Base-by-base conservation (phyloP, 2,113 vertebrate species). In the Monopterus albus region DNA sequence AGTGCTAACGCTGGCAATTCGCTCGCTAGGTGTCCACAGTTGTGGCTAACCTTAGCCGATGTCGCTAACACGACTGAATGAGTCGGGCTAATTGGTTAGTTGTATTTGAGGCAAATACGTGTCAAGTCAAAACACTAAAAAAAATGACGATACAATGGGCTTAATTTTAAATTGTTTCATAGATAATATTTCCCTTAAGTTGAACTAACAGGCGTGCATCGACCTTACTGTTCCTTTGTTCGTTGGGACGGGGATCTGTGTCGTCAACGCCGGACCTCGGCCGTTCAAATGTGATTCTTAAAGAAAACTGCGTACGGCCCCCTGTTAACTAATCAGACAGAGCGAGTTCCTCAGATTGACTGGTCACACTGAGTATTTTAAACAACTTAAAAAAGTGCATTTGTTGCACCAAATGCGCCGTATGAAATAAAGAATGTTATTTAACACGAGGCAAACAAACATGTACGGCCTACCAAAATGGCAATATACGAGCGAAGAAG, bases 151-250 rank as follows among this genome's bases (percentile, higher is more conserved):
- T 3, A 0, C 3, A 7, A 0, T 6, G 15, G 5, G 23, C 38
- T 59, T 29, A 6, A 21, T 1, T 7, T 38, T 17, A 38, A 64
- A 20, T 14, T 10, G 2, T 7, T 17, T 28, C 1, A 55, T 29
- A 10, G 45, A 61, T 8, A 47, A 25, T 17, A 5, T 8, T 33
- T 20, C 2, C 8, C 7, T 23, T 5, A 0, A 2, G n/a, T 5
- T 6, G 26, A 9, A 36, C 46, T 31, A 29, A 45, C 45, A 45
- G 25, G 36, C n/a, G 62, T 38, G 25, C 43, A 31, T 12, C 36
- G 69, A 72, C 61, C 82, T 80, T 18, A 21, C 49, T 17, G 42
- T 73, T 84, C 79, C 90, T 91, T 91, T 91, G 90, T 91, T 91
- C 83, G 81, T 3, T 6, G 65, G 35, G 46, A 82, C 68, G 6